Evolutionary conservation across 1,140 invertebrate genomes (phyloP), one percentile per base, ranked within the genome.

Genomic region (Eciton burchellii): DNA sequence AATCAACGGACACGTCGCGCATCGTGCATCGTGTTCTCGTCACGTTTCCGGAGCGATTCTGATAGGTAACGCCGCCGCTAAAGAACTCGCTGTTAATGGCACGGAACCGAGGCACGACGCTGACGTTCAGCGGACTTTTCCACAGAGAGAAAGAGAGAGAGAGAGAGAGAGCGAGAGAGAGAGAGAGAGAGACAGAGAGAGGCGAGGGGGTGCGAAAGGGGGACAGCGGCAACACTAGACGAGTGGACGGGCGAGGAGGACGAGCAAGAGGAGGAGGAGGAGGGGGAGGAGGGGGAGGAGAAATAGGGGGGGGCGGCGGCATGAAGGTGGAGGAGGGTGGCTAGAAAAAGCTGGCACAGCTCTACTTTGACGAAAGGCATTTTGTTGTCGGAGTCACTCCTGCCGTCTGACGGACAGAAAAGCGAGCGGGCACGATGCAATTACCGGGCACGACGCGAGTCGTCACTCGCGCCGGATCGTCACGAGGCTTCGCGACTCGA

Each of bases 361-460:
- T 72, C 21, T 66, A 84, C 66, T 89, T 89, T 84, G 87, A 88
- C 83, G 88, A 72, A 86, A 89, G 87, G 84, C 84, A 84, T 84
- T 86, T 84, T 86, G 88, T 89, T 73, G 84, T 72, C 71, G 81
- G 86, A 88, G 82, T 85, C 87, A 84, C 74, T 72, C 47, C 84
- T 60, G 47, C 84, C 79, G 84, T 68, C 86, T 81, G 84, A 86
- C 81, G 74, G 87, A 84, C 83, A 73, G 83, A 88, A 86, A 84
- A 88, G 84, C 81, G 74, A 77, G 81, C 81, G 52, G 76, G 84
- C 84, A 88, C 87, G 87, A 88, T 89, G 86, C 87, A 89, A 89
- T 88, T 88, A 89, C 87, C 72, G 84, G 79, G 60, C 79, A 74
- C 24, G 47, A 84, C 49, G 81, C 65, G 83, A 70, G 76, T 81